Base-by-base conservation (phyloP, 2,113 vertebrate genomes). In the Hirundichthys speculiger region DNA sequence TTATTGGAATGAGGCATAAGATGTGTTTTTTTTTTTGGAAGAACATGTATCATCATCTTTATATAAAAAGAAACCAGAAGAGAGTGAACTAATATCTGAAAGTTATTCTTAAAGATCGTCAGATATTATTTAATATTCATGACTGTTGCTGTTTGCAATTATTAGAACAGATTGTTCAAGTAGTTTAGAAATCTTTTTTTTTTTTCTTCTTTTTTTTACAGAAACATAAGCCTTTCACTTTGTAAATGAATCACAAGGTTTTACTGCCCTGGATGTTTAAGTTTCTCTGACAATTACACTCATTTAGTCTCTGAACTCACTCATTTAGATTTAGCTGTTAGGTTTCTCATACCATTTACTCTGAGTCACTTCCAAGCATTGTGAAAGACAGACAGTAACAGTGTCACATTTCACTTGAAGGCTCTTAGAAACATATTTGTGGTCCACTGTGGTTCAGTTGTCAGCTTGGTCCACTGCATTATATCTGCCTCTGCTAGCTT, bases 361-460 rank as follows among this genome's bases (percentile, higher is more conserved):
- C 79, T 54, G 64, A 63, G 38, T 75, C 5, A 59, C 64, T 64
- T 76, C 52, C 9, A 52, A 64, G 70, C 79, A 61, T 64, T 81
- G 87, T 83, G 82, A 69, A 73, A 84, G 75, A 82, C 55, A 39
- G 65, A 66, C 65, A 39, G 14, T 57, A 52, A 22, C 64, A 58
- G 90, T 80, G 40, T 91, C 83, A 38, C 34, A 65, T 92, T 90
- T 84, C 91, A 86, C 69, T 72, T 47, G 13, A 61, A 56, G 71
- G 63, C 79, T 48, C 71, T 69, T 60, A 69, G 65, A 82, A 77
- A 57, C 76, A 64, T 69, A 53, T 49, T 61, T 88, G 90, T 62
- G 89, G 88, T 83, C 71, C 69, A 69, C 77, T 88, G 87, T 72
- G 86, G 89, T 88, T 79, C 41, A 46, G 69, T 71, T 77, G 78